Evolutionary conservation across 1,140 invertebrate species (phyloP), one percentile per base, ranked within the genome.

Genomic region (Linepithema humile): DNA sequence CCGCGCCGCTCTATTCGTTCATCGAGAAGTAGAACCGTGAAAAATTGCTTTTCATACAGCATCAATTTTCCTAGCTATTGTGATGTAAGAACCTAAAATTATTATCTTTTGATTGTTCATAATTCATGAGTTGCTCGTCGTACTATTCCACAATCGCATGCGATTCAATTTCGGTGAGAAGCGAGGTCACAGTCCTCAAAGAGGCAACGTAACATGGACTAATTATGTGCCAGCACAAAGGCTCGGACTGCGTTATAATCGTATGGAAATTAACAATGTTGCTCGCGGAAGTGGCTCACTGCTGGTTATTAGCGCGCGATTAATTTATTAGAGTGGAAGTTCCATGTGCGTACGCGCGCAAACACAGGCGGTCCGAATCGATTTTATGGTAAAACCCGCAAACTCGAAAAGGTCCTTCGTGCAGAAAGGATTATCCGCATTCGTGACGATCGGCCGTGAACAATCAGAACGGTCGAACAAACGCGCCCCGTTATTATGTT

Each of bases 201-300:
- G 74, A 84, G 69, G 48, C n/a, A 45, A 40, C 74, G 48, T 48
- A 23, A 60, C 38, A 60, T 83, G 57, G 73, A 82, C 60, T 88
- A 88, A 88, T 88, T 85, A 85, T 72, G 53, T 10, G 6, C 26
- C 43, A 10, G 53, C 53, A 88, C 83, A 88, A 88, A 88, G 83
- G 69, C 75, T n/a, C 3, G 48, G n/a, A 17, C 53, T 32, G 15
- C 75, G 78, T 80, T 74, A 59, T 84, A 75, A 88, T 85, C 69
- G 55, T 59, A 69, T 57, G 86, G 84, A 85, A 88, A 88, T 88
- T 88, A 88, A 88, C 87, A 88, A 82, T 67, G 75, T 88, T 88
- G 72, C 38, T 83, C 60, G 40, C 69, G 60, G 86, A 75, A 82
- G 62, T 69, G 69, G 60, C 48, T 65, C 43, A 45, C 50, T 83